phyloP scores from a whole-genome alignment of 2,888 invertebrate genomes.

The Linyphia triangularis region DNA sequence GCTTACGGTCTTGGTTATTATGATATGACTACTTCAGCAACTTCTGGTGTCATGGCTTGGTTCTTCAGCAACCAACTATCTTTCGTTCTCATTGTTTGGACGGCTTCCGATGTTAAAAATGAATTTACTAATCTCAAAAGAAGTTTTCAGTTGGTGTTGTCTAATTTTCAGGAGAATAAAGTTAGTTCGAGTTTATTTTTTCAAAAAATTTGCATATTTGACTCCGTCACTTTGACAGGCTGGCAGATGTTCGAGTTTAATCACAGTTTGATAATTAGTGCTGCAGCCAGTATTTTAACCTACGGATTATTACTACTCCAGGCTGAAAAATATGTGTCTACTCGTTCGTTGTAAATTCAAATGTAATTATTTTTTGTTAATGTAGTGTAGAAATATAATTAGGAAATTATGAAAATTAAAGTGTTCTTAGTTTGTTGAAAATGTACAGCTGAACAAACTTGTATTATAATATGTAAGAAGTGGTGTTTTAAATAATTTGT shows the following conservation, averaged over 20 bases:
- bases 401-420: too few relatives aligned
- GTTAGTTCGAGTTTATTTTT: neutral
- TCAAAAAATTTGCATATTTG: slow-evolving; percentile 13
- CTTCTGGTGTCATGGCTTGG: slow-evolving; percentile 21
- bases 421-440: too few relatives aligned
- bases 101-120: slow-evolving; percentile 24
- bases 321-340: slow-evolving; percentile 11
- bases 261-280: slow-evolving; percentile 23
- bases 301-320: slow-evolving; percentile 55
- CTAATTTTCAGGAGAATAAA: neutral
- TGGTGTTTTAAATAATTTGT: too few relatives aligned
- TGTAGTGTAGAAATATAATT: too few relatives aligned
- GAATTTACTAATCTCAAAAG: slow-evolving; percentile 11
- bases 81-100: slow-evolving; percentile 22
- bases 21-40: neutral
- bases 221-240: slow-evolving; percentile 22
- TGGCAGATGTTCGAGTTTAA: slow-evolving; percentile 53
- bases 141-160: neutral
- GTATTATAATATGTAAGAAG: too few relatives aligned
- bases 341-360: neutral
- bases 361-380: neutral
- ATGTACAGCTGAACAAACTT: too few relatives aligned
- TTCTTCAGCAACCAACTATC: slow-evolving; percentile 13
- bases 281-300: slow-evolving; percentile 41
- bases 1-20: slow-evolving; percentile 57